Evolutionary conservation across 37 sponge, comb jelly and placozoan genomes (phyloP).

Genomic region (Haliclona indistincta): DNA sequence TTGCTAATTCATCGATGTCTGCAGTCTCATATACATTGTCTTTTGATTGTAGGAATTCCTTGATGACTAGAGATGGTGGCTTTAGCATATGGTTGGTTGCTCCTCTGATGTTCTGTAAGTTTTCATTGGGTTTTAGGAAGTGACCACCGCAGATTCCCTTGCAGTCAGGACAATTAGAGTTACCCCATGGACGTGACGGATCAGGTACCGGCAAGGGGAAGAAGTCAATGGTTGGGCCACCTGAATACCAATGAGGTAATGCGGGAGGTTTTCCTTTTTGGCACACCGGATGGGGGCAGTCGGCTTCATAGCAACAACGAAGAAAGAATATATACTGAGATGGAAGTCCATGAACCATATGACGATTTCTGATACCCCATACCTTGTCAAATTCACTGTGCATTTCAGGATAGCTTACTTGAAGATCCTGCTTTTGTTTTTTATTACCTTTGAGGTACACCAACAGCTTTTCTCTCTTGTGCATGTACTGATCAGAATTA

Average conservation of each 20-base stretch:
- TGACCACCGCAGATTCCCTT: conserved; percentile 16
- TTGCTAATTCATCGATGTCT: conserved; percentile 6
- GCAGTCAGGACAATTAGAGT: neutral
- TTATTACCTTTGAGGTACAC: conserved; percentile 10
- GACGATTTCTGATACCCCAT: conserved; percentile 23
- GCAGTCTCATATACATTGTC: too few relatives aligned
- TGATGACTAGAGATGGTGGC: neutral
- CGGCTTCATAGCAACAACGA: conserved; percentile 17
- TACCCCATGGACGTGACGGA: conserved; percentile 4
- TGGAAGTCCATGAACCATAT: conserved; percentile 30
- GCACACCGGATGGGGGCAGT: conserved; percentile 35
- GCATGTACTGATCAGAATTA: conserved; percentile 3
- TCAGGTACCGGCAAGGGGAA: conserved; percentile 14
- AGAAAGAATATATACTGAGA: conserved; percentile 23
- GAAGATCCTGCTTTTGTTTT: conserved; percentile 10
- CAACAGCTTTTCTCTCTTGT: neutral
- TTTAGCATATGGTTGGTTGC: neutral
- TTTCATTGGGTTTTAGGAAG: neutral
- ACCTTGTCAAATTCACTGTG: conserved; percentile 26
- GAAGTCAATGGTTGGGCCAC: neutral
- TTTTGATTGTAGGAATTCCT: neutral
- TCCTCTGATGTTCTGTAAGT: neutral
- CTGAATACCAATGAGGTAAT: neutral
- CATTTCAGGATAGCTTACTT: conserved; percentile 1
- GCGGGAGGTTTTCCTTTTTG: neutral